Evolutionary conservation across 2,888 invertebrate species (phyloP).

Genomic region (Lycaena phlaeas): DNA sequence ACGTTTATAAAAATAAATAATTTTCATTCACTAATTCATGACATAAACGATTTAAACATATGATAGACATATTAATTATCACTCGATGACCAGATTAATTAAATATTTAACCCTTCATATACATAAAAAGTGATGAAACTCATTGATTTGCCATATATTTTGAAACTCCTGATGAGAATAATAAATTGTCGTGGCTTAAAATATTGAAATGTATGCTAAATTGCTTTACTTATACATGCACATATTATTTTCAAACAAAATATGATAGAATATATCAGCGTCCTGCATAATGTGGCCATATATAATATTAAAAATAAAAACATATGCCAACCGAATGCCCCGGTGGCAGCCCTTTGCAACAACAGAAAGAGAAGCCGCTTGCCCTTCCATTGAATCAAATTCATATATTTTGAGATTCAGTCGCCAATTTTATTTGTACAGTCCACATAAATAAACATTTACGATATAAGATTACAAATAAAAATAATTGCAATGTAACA

Average conservation of each 20-base stretch:
- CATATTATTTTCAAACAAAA: constrained; percentile 27
- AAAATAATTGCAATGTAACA: no score
- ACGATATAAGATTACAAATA: no score
- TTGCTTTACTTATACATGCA: constrained; percentile 1
- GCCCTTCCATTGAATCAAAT: constrained; percentile 73
- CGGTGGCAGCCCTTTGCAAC: constrained; percentile 68
- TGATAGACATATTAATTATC: no score
- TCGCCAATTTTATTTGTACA: constrained; percentile 68
- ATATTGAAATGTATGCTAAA: constrained; percentile 7
- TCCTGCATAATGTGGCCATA: constrained; percentile 44
- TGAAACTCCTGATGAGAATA: neutral
- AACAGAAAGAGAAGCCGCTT: constrained; percentile 68
- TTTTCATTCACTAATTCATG: no score
- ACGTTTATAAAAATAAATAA: no score
- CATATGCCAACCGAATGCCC: constrained; percentile 39
- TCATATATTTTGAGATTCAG: constrained; percentile 74
- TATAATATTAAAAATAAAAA: constrained; percentile 62
- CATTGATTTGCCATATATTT: no score
- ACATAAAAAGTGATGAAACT: no score
- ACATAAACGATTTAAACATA: no score
- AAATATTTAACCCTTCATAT: no score
- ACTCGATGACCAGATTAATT: no score
- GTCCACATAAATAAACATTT: constrained; percentile 23
- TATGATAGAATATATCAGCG: constrained; percentile 50
- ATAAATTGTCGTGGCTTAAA: neutral